A percentile compares a stretch with the other conserved stretches of the same genome.
phyloP scores from a whole-genome alignment of 2,888 invertebrate species.

The Automeris io region DNA sequence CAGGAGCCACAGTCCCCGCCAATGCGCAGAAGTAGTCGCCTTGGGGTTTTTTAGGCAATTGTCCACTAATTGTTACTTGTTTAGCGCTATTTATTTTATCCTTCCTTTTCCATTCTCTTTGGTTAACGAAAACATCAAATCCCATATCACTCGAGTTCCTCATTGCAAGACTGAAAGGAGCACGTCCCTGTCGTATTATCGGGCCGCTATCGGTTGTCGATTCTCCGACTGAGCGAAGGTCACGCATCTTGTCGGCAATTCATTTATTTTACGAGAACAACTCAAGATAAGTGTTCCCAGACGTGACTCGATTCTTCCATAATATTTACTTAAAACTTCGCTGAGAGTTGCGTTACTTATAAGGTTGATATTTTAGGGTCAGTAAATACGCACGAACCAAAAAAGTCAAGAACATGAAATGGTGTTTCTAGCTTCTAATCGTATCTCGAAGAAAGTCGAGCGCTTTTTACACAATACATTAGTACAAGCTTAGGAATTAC shows the following conservation, averaged over 20 bases:
- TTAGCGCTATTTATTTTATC: too few relatives aligned
- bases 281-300: conserved; percentile 43
- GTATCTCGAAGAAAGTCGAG: too few relatives aligned
- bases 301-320: conserved; percentile 41
- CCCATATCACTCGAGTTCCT: background rate
- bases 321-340: conserved; percentile 23
- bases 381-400: too few relatives aligned
- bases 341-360: conserved; percentile 15
- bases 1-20: too few relatives aligned
- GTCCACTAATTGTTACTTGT: too few relatives aligned
- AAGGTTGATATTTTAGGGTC: background rate
- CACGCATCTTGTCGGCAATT: conserved; percentile 39
- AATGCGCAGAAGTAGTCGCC: too few relatives aligned
- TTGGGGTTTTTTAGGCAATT: too few relatives aligned
- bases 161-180: background rate
- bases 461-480: too few relatives aligned
- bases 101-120: too few relatives aligned
- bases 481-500: too few relatives aligned
- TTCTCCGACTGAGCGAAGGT: conserved; percentile 2
- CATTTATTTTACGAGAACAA: conserved; percentile 56
- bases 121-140: conserved; percentile 3
- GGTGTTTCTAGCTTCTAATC: too few relatives aligned
- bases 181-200: conserved; percentile 1
- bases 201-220: conserved; percentile 6
- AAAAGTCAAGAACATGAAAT: too few relatives aligned